These are phyloP conservation scores for Physeter macrocephalus DNA, from an alignment of 2,113 vertebrate species.

Conservation along the genomic window DNA sequence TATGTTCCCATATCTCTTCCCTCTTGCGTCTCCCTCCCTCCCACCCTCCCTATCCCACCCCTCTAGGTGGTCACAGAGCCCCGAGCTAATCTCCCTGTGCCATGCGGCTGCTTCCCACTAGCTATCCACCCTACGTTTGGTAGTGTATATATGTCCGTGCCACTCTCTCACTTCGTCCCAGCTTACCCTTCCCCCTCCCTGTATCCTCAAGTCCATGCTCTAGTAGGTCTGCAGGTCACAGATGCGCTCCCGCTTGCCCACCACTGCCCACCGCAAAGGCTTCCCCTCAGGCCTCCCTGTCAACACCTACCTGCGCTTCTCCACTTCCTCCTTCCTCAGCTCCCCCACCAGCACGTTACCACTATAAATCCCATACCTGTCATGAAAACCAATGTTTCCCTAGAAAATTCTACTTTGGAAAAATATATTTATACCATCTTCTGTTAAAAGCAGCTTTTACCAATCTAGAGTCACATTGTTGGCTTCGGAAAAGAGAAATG, in stretches of 20 bases:
- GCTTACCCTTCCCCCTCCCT: too few relatives aligned
- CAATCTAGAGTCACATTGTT: slow-evolving; percentile 8
- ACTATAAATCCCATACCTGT: background rate
- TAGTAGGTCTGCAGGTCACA: background rate
- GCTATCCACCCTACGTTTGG: too few relatives aligned
- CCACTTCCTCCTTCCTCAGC: background rate
- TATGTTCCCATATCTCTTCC: too few relatives aligned
- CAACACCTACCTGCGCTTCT: background rate
- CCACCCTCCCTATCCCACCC: too few relatives aligned
- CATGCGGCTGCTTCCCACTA: too few relatives aligned
- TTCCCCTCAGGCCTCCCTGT: background rate
- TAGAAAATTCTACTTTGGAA: background rate
- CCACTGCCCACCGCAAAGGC: fast-evolving
- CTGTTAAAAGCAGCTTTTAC: slow-evolving; percentile 7
- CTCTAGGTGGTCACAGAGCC: too few relatives aligned
- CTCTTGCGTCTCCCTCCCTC: too few relatives aligned
- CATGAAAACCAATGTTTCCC: background rate
- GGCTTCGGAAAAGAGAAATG: slow-evolving; percentile 24
- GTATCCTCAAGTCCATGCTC: too few relatives aligned
- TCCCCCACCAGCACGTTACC: fast-evolving
- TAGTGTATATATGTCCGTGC: too few relatives aligned
- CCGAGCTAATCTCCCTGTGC: too few relatives aligned
- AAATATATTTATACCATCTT: background rate
- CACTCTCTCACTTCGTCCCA: too few relatives aligned
- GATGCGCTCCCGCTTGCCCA: fast-evolving